A percentile compares a stretch with the other conserved stretches of the same genome.
Evolutionary conservation across 2,113 vertebrate genomes (phyloP).

Genomic region (Lophura nycthemera): DNA sequence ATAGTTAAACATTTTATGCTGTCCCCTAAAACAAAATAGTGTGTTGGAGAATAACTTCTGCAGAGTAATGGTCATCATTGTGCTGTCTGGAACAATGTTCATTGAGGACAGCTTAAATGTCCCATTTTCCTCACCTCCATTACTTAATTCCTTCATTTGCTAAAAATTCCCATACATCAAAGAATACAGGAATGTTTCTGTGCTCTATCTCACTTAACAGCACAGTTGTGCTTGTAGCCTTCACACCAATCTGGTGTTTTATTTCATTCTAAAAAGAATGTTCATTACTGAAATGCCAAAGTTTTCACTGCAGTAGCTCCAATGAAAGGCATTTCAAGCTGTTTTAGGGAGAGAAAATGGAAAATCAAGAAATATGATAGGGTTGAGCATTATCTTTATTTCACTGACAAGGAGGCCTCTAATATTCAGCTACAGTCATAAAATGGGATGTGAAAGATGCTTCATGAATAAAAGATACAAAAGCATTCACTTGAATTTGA

Average conservation of each 20-base stretch:
- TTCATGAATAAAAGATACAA: conserved; percentile 55
- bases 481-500: conserved; percentile 63
- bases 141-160: not conserved
- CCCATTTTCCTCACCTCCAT: not conserved
- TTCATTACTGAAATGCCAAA: conserved; percentile 27
- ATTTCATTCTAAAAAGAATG: not conserved
- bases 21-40: not conserved
- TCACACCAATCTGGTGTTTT: not conserved
- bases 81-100: not conserved
- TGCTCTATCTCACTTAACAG: not conserved
- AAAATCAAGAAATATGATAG: not conserved
- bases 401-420: conserved; percentile 38
- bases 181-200: not conserved
- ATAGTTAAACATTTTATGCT: not conserved
- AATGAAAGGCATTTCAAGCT: not conserved
- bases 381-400: conserved; percentile 3
- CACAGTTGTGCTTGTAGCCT: not conserved
- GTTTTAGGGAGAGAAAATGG: not conserved
- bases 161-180: not conserved
- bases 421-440: conserved; percentile 28
- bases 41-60: not conserved
- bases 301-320: not conserved
- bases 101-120: not conserved
- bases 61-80: not conserved
- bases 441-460: conserved; percentile 31